Percentiles rank a stretch among this genome's conserved stretches.
These are phyloP conservation scores for Eidolon helvum DNA, from an alignment of 2,113 vertebrate species.

Conservation along the genomic window DNA sequence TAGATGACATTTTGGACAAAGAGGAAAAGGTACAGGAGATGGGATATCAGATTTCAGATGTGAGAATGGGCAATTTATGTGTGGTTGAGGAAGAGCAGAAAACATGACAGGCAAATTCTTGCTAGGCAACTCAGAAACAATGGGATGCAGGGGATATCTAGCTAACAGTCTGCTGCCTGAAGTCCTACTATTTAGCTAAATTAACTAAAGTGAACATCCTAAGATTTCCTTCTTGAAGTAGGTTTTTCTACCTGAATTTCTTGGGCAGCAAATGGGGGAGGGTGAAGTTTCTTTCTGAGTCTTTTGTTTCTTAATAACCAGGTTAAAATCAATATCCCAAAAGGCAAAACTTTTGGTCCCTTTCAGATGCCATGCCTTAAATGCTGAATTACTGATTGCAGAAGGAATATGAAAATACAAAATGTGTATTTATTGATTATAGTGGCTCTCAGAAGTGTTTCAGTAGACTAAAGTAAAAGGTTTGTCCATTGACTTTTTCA, in stretches of 20 bases:
- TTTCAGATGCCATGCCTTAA: conserved; percentile 48
- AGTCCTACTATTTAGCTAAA: background rate
- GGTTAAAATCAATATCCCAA: background rate
- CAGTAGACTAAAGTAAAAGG: conserved; percentile 30
- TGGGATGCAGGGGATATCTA: background rate
- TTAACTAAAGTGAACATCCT: background rate
- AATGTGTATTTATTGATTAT: conserved; percentile 73
- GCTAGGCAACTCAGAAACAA: background rate
- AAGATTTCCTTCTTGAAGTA: background rate
- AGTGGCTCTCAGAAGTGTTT: conserved; percentile 62
- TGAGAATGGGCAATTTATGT: background rate
- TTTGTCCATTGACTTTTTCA: background rate
- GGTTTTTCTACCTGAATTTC: background rate
- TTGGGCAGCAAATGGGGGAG: background rate
- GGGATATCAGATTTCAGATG: background rate
- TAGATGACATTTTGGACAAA: background rate
- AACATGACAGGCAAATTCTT: background rate
- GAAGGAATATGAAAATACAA: conserved; percentile 72
- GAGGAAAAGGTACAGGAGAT: background rate
- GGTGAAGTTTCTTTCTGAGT: background rate
- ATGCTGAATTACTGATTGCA: conserved; percentile 70
- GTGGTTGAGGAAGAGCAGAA: background rate
- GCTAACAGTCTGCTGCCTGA: background rate
- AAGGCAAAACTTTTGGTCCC: background rate
- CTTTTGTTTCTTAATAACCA: background rate